phyloP scores from a whole-genome alignment of 2,888 invertebrate genomes.

The Mayetiola destructor region DNA sequence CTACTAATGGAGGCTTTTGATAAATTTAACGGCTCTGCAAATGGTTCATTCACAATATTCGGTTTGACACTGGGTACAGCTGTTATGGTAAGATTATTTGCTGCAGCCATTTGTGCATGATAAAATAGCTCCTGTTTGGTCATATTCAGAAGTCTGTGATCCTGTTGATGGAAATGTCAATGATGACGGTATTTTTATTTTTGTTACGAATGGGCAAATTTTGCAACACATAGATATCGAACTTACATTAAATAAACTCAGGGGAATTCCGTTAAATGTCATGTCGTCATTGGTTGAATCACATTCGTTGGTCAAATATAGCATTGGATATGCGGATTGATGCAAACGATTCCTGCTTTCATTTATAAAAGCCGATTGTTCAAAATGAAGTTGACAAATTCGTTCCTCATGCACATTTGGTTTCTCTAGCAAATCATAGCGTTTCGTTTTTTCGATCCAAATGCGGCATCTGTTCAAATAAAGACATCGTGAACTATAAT shows the following conservation, averaged over 20 bases:
- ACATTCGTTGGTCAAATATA: neutral
- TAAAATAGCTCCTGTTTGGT: no score
- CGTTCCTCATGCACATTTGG: conserved; percentile 13
- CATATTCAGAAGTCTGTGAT: no score
- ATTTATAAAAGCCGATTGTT: conserved; percentile 5
- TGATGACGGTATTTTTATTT: neutral
- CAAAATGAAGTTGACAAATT: conserved; percentile 14
- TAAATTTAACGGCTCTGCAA: neutral
- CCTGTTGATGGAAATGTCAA: no score
- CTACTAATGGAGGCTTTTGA: neutral
- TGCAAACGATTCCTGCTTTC: conserved; percentile 13
- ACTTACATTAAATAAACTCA: neutral
- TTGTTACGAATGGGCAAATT: neutral
- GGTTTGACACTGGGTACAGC: neutral
- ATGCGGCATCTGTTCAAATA: neutral
- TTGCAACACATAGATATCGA: neutral
- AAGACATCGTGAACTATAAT: neutral
- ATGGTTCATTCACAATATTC: neutral
- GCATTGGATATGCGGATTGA: neutral
- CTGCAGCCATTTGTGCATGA: neutral
- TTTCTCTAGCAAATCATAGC: conserved; percentile 5
- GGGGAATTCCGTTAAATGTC: neutral
- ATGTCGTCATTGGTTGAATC: neutral
- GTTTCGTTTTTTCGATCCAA: conserved; percentile 13
- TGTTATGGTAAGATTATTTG: neutral